Percentiles rank a stretch among this genome's conserved stretches.
Evolutionary conservation across 2,888 invertebrate genomes (phyloP).

Genomic region (Hedya salicella): DNA sequence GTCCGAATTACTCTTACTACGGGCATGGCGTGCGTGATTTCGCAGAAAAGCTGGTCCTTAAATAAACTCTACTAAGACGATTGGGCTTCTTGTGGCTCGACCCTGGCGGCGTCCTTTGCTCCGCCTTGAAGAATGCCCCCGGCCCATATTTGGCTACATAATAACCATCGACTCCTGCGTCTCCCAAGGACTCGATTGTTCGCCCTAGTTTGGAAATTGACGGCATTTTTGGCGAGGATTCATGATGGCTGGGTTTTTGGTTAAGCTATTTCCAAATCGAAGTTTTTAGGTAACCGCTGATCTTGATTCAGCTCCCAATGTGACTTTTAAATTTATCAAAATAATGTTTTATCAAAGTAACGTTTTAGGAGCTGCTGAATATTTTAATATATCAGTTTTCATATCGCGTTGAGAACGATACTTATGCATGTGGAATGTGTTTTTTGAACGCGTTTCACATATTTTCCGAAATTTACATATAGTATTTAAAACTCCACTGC

Average conservation of each 20-base stretch:
- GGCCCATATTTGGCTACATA: constrained; percentile 78
- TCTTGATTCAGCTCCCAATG: constrained; percentile 10
- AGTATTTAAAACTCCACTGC: not conserved
- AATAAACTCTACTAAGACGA: constrained; percentile 69
- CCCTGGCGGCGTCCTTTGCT: constrained; percentile 81
- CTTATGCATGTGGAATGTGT: not conserved
- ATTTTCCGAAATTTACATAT: not conserved
- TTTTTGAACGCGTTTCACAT: not conserved
- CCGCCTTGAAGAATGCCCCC: constrained; percentile 67
- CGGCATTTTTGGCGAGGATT: constrained; percentile 63
- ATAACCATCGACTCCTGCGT: constrained; percentile 69
- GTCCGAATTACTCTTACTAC: constrained; percentile 67
- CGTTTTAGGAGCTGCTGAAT: constrained; percentile 7
- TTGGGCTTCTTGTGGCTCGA: constrained; percentile 68
- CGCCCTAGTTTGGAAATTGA: constrained; percentile 76
- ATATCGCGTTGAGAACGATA: not conserved
- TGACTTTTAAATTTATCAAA: constrained; percentile 2
- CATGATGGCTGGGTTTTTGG: constrained; percentile 41
- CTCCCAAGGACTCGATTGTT: constrained; percentile 73
- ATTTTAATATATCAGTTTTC: constrained; percentile 4
- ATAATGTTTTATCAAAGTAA: constrained; percentile 14
- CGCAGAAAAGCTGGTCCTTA: constrained; percentile 72
- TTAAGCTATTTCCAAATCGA: constrained; percentile 30
- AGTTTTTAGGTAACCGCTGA: constrained; percentile 19
- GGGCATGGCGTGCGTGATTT: constrained; percentile 73